Base-by-base conservation (phyloP, 2,888 invertebrate genomes). In the Hoplodrina blanda region DNA sequence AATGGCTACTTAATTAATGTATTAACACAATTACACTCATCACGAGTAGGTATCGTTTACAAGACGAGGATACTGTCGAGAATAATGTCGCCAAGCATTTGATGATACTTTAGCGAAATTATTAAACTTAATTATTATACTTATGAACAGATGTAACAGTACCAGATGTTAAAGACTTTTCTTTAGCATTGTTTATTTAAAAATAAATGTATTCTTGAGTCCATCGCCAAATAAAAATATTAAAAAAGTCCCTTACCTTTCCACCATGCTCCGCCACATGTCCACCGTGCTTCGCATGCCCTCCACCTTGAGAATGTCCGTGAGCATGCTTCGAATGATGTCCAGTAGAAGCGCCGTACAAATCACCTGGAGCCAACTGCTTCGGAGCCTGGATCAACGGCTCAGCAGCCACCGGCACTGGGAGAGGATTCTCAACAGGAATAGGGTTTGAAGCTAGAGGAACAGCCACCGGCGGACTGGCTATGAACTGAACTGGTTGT, bases 241-340 rank as follows among this genome's bases (percentile, higher is more conserved):
- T n/a, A n/a, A n/a, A n/a, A n/a, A n/a, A n/a, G n/a, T n/a, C n/a
- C n/a, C 88, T 83, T 81, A 95, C 96, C 93, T 97, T 96, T 33
- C 96, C 96, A 8, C 96, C 97, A 74, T 96, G 96, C 10, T 96
- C 93, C 0, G 92, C 94, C 74, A 96, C 92, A 77, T 97, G 96
- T 20, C 96, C 95, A 0, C 91, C 93, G 56, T 97, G 96, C 25
- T 96, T 94, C 19, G 94, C 92, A 52, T 96, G 94, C 0, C 97
- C 97, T 0, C 96, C 97, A 0, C 96, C 97, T 3, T 94, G 92
- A 56, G 93, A 88, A 57, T 93, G 91, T 3, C 88, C 89, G 65
- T 93, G 91, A 4, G 88, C 89, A 74, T 91, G 90, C 50, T 91
- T 90, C 0, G 92, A 86, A 33, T 91, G 88, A 74, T 93, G 90